A percentile compares a stretch with the other conserved stretches of the same genome.
phyloP scores from a whole-genome alignment of 2,113 vertebrate genomes.

The Macrotus californicus region DNA sequence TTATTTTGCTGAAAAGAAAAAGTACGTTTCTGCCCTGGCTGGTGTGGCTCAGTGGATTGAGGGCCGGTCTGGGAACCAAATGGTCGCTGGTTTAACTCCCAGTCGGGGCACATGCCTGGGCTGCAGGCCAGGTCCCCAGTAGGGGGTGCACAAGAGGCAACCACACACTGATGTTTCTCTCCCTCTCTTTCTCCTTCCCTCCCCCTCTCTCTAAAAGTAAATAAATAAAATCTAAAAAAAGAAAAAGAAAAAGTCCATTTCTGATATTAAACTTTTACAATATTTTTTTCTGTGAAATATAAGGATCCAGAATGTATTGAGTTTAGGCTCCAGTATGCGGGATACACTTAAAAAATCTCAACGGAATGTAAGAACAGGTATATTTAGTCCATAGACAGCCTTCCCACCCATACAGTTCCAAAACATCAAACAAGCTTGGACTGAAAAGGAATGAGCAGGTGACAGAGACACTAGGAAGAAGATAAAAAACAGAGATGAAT shows the following conservation, averaged over 20 bases:
- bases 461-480: not conserved
- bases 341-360: not conserved
- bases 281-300: not conserved
- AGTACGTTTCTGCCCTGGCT: not conserved
- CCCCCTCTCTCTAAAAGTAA: too few species aligned
- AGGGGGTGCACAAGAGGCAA: too few species aligned
- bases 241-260: not conserved
- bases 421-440: not conserved
- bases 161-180: too few species aligned
- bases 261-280: not conserved
- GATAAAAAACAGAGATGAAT: not conserved
- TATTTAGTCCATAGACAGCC: not conserved
- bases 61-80: too few species aligned
- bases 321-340: not conserved
- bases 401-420: not conserved
- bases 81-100: too few species aligned
- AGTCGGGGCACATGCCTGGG: too few species aligned
- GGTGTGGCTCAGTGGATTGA: too few species aligned
- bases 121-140: too few species aligned
- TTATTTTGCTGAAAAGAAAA: conserved; percentile 4
- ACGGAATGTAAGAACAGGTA: not conserved
- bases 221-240: too few species aligned
- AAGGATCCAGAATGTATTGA: not conserved
- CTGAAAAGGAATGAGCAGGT: not conserved
- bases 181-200: too few species aligned